Evolutionary conservation across 2,113 vertebrate species (phyloP).

Genomic region (Caracal caracal): DNA sequence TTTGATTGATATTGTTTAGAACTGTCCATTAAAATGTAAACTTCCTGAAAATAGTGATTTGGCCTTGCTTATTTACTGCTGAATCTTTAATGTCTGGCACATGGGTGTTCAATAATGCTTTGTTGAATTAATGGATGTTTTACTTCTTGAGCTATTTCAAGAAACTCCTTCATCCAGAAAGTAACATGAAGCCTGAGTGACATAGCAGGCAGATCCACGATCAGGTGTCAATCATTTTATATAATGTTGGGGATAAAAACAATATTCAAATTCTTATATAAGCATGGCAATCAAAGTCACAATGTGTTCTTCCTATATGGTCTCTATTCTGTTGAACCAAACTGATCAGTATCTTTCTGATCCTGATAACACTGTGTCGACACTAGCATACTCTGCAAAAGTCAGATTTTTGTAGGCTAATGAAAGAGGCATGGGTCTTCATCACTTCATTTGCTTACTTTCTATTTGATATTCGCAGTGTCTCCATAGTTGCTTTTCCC

Average conservation of each 20-base stretch:
- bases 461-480: not conserved
- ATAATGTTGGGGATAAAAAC: not conserved
- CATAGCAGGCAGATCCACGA: not conserved
- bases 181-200: conserved; percentile 38
- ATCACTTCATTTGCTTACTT: not conserved
- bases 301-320: not conserved
- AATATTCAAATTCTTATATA: not conserved
- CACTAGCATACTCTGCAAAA: not conserved
- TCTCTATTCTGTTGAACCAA: not conserved
- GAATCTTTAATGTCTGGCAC: not conserved
- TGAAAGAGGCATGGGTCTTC: not conserved
- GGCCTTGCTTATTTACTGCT: not conserved
- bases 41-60: conserved; percentile 1
- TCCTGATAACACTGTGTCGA: conserved; percentile 3
- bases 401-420: not conserved
- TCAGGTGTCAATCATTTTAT: conserved; percentile 19
- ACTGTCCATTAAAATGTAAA: not conserved
- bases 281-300: not conserved
- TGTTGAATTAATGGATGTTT: conserved; percentile 29
- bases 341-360: not conserved
- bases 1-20: not conserved
- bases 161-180: conserved; percentile 44
- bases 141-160: not conserved
- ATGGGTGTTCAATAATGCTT: not conserved
- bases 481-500: not conserved